Evolutionary conservation across 2,113 vertebrate species (phyloP), one percentile per base, ranked within the genome.

Genomic region (Odontophorus gujanensis): DNA sequence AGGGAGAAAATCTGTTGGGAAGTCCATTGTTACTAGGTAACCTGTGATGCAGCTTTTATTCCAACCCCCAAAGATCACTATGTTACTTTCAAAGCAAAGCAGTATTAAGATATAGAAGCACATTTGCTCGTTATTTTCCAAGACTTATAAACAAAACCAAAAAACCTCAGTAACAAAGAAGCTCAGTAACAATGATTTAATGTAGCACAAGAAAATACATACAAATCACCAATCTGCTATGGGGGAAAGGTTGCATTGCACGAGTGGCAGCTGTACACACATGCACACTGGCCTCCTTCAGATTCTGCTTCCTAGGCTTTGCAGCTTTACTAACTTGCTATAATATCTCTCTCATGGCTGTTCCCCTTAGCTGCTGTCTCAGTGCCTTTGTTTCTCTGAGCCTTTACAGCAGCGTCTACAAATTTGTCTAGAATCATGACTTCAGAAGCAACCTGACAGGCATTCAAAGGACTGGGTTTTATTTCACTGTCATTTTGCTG

Each of bases 401-500:
- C 26, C 58, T 85, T 78, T 94, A 45, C 50, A 86, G 90, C 73
- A 93, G n/a, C 17, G 28, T 61, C 85, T 76, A 92, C 3, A 9
- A 81, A 65, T 78, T 88, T 92, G 69, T 87, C 87, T 90, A 36
- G 47, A 89, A 81, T 88, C 55, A 2, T 34, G 86, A 81, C 71
- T 80, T 92, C 89, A 97, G 93, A 78, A 87, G 47, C 65, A 78
- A 48, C 59, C 16, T 81, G 89, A 87, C 83, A 84, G 59, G 68
- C 94, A 68, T 86, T 79, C 55, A 51, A n/a, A 85, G 75, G 81
- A 47, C 50, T 32, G 40, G 67, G 58, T 91, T 96, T 89, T 93
- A 92, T 83, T 80, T 94, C 69, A 73, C 61, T 76, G 58, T 81
- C 19, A 19, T 50, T 79, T 48, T 95, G 87, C 92, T 97, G 92